Evolutionary conservation across 2,797 vertebrate species (phyloP), one percentile per base, ranked within the genome.

Genomic region (Silurus aristotelis): DNA sequence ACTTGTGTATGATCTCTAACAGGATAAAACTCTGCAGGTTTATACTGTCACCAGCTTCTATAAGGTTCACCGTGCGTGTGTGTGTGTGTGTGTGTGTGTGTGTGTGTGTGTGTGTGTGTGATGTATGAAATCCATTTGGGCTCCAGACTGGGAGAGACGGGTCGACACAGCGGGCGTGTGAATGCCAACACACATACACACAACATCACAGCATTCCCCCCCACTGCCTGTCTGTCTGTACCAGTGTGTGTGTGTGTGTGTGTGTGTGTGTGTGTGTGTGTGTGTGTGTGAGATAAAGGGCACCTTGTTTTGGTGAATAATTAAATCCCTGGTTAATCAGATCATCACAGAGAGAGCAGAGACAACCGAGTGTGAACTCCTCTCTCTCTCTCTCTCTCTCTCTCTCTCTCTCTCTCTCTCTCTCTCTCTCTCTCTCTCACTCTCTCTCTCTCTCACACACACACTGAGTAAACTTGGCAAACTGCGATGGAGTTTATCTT

Each of bases 291-390:
- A 38, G 48, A 84, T 79, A 89, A 89, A 89, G 88, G 87, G 87
- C 87, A 89, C 86, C 86, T 89, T 89, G 85, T 87, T 87, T 87
- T 86, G 87, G 83, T 88, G 80, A 88, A 89, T 89, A 87, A 89
- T 88, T 89, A 88, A 89, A 89, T 87, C 83, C 86, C 85, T 89
- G 80, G 87, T 89, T 89, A 89, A 89, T 88, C 88, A 88, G 83
- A 84, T 85, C 87, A 88, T 88, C 87, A 87, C 83, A 88, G 83
- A 82, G 81, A 88, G 82, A 86, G 83, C 87, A 89, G 82, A 84
- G 83, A 87, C 86, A 88, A 80, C 76, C 72, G 83, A 82, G 80
- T 77, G 71, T 87, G 82, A 83, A 84, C 83, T 83, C 75, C 68
- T 52, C 19, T 46, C 31, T 70, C 38, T 43, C 8, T 68, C 38